Conservation (phyloP, 2,888 invertebrate genomes). For the Leptura quadrifasciata region DNA sequence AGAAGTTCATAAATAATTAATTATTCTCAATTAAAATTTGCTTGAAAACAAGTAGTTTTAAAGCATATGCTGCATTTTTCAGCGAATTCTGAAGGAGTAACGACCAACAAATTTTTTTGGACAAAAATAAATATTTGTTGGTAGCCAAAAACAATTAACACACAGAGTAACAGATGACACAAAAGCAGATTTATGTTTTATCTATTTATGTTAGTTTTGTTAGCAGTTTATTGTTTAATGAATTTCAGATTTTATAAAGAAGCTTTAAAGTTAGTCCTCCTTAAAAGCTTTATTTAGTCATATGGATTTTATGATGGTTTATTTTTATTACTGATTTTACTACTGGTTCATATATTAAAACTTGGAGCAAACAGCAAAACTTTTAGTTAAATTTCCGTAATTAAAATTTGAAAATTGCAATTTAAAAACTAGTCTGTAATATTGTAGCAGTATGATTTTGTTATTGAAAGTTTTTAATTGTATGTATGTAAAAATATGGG, state of each 20-base stretch:
- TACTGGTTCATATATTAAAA: constrained; percentile 25
- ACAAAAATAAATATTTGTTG: not conserved
- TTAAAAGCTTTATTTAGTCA: constrained; percentile 17
- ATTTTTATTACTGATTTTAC: constrained; percentile 28
- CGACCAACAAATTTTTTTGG: not conserved
- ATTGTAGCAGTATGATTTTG: too few relatives aligned
- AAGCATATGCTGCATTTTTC: not conserved
- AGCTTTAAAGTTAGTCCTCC: not conserved
- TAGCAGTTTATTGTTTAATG: not conserved
- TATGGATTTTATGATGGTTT: constrained; percentile 36
- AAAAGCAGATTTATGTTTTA: not conserved
- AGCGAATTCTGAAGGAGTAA: not conserved
- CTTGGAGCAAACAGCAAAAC: too few relatives aligned
- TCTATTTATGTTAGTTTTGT: constrained; percentile 8
- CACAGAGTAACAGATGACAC: not conserved
- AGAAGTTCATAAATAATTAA: not conserved
- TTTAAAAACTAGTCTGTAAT: too few relatives aligned
- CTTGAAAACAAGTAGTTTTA: not conserved
- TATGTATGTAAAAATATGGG: too few relatives aligned
- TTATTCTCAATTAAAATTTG: not conserved
- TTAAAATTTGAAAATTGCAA: too few relatives aligned
- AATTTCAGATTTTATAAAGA: not conserved
- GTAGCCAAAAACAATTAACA: constrained; percentile 20
- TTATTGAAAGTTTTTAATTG: too few relatives aligned
- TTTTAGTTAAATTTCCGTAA: too few relatives aligned